Conservation (phyloP, 1,140 invertebrate genomes). For the Neelides sp. region DNA sequence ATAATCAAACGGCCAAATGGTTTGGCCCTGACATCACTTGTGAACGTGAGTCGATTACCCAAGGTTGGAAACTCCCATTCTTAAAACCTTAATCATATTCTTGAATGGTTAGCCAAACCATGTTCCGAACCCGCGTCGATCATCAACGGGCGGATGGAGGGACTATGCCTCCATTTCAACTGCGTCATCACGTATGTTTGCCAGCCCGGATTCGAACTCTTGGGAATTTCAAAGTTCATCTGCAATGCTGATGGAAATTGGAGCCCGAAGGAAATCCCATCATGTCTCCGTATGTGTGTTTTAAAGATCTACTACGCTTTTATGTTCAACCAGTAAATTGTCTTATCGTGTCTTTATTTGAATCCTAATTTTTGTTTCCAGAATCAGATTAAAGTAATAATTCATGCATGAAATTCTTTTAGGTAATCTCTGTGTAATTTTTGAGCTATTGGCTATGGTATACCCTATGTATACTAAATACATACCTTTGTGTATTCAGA, state of each 20-base stretch:
- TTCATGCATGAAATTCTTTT: no score
- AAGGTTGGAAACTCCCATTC: constrained; percentile 1
- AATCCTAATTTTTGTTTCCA: no score
- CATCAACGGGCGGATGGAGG: constrained; percentile 77
- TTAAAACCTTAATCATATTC: background rate
- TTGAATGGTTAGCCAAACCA: constrained; percentile 27
- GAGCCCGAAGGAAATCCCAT: no score
- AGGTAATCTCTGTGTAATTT: no score
- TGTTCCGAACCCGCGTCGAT: constrained; percentile 58
- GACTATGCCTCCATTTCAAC: constrained; percentile 80
- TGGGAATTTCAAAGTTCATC: constrained; percentile 64
- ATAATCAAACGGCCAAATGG: constrained; percentile 71
- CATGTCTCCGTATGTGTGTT: background rate
- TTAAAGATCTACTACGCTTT: background rate
- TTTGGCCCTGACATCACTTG: constrained; percentile 72
- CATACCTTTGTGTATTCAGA: no score
- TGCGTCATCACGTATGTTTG: constrained; percentile 86
- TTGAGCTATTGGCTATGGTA: no score
- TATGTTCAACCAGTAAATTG: no score
- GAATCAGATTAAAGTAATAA: no score
- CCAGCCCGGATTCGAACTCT: constrained; percentile 78
- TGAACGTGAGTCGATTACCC: constrained; percentile 57
- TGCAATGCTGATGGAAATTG: constrained; percentile 73
- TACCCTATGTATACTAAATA: no score
- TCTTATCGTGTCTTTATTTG: no score